These are phyloP conservation scores for Pseudomugil gertrudae DNA, from an alignment of 2,797 vertebrate genomes.

Conservation along the genomic window DNA sequence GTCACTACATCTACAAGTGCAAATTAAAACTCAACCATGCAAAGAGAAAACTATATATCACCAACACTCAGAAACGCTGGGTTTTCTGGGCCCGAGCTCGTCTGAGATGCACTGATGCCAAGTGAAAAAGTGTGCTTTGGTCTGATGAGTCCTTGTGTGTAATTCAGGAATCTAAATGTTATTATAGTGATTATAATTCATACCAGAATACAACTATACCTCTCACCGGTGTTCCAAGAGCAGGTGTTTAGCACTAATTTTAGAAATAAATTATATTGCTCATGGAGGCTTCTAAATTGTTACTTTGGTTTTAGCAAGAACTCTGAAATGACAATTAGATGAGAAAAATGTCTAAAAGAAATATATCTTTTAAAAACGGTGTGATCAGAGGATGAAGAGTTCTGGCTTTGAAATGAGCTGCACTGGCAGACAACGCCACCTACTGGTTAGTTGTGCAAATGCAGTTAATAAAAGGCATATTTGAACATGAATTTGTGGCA, in stretches of 20 bases:
- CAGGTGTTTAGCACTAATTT: not conserved
- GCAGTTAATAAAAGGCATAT: not conserved
- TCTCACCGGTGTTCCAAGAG: not conserved
- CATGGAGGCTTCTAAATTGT: not conserved
- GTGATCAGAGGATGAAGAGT: not conserved
- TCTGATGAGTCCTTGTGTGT: too few species aligned
- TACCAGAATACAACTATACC: too few species aligned
- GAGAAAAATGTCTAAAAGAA: not conserved
- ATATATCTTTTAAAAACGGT: not conserved
- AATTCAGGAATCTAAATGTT: too few species aligned
- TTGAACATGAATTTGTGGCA: not conserved
- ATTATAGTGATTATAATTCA: too few species aligned
- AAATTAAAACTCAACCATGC: too few species aligned
- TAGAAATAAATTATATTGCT: not conserved
- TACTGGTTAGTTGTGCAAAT: slow-evolving; percentile 8
- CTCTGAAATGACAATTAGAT: not conserved
- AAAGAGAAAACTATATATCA: too few species aligned
- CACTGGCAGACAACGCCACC: slow-evolving; percentile 28
- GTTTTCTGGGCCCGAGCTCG: too few species aligned
- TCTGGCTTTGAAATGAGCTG: not conserved
- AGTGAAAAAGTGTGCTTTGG: too few species aligned
- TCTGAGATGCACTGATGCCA: too few species aligned
- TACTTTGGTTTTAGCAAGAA: not conserved
- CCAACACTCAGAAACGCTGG: too few species aligned
- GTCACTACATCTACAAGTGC: too few species aligned